Conservation (phyloP, 2,888 invertebrate genomes). For the Andrena hattorfiana region DNA sequence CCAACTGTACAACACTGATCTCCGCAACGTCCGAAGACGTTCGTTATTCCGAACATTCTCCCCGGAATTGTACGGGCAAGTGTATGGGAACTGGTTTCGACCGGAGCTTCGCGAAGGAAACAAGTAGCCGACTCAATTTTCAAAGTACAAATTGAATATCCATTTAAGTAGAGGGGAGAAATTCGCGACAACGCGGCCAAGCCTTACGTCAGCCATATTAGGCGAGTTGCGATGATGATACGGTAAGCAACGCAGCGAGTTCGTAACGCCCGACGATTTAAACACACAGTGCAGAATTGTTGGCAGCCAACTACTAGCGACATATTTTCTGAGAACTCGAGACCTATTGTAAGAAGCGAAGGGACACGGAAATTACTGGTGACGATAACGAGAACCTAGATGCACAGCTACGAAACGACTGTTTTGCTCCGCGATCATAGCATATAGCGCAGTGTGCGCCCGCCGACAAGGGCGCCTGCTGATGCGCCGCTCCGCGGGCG, state of each 20-base stretch:
- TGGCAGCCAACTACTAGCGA: conserved; percentile 37
- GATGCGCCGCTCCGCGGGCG: conserved; percentile 68
- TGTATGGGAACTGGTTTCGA: conserved; percentile 50
- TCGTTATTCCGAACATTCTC: background rate
- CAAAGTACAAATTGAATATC: conserved; percentile 72
- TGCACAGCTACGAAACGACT: conserved; percentile 67
- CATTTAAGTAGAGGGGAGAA: conserved; percentile 55
- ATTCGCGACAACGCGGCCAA: conserved; percentile 60
- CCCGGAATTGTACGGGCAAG: conserved; percentile 1
- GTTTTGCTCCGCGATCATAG: conserved; percentile 75
- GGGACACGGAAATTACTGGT: conserved; percentile 7
- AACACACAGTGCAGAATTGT: conserved; percentile 50
- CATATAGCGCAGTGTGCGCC: conserved; percentile 67
- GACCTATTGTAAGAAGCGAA: conserved; percentile 37
- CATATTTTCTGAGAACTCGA: conserved; percentile 56
- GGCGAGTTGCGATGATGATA: conserved; percentile 72
- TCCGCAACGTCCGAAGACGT: background rate
- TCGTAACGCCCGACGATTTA: conserved; percentile 54
- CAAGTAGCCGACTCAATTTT: conserved; percentile 68
- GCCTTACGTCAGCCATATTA: conserved; percentile 69
- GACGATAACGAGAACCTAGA: conserved; percentile 30
- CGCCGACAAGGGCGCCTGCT: conserved; percentile 64
- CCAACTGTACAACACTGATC: background rate
- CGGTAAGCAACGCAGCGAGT: conserved; percentile 73
- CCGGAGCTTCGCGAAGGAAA: conserved; percentile 50